phyloP scores from a whole-genome alignment of 92 coral and sea anemone species.

The Phenganax marumi region DNA sequence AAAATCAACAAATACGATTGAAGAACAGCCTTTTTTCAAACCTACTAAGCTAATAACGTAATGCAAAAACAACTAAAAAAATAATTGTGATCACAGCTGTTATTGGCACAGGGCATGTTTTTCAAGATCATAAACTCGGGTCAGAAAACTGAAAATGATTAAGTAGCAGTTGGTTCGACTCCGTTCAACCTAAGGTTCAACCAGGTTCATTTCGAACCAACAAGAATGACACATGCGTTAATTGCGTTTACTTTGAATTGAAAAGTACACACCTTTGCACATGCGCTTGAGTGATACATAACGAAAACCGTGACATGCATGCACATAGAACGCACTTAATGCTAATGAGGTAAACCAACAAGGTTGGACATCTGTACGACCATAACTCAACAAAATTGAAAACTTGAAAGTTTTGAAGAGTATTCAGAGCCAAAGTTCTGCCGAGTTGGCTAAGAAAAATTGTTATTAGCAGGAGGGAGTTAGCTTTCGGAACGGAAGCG shows the following conservation, averaged over 20 bases:
- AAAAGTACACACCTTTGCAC: slow-evolving; percentile 7
- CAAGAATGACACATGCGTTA: not conserved
- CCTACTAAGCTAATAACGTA: no score
- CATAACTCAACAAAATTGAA: not conserved
- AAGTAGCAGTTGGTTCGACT: no score
- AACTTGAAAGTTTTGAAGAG: not conserved
- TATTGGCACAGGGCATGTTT: no score
- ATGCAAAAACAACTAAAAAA: no score
- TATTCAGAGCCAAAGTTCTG: slow-evolving; percentile 31
- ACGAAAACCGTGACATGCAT: not conserved
- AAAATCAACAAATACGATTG: no score
- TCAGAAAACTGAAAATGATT: no score
- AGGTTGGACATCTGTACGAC: not conserved
- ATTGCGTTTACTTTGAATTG: not conserved
- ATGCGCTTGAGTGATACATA: slow-evolving; percentile 1
- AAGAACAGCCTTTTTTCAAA: no score
- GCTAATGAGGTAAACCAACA: slow-evolving; percentile 2
- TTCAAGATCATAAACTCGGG: no score
- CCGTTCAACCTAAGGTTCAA: no score
- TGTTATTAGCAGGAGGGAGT: slow-evolving; percentile 47
- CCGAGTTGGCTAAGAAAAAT: slow-evolving; percentile 31
- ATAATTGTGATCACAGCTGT: no score
- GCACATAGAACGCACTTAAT: not conserved
- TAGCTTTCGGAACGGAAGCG: slow-evolving; percentile 41
- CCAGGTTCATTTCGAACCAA: not conserved